Evolutionary conservation across 2,113 vertebrate genomes (phyloP).

Genomic region (Callithrix jacchus): DNA sequence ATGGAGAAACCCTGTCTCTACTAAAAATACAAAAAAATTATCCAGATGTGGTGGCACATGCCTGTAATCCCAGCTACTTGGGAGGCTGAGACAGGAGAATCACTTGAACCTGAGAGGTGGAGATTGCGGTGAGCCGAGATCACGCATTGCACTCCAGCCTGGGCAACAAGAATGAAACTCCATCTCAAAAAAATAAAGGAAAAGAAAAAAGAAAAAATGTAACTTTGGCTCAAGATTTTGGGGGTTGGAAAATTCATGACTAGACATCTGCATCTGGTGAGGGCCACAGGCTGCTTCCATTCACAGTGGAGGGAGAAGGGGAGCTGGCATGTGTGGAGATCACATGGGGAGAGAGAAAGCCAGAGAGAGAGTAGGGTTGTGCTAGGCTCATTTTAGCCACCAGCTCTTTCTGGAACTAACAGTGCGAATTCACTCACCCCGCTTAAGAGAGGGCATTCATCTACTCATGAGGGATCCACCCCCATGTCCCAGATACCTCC

Average conservation of each 20-base stretch:
- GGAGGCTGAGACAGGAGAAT: too few species aligned
- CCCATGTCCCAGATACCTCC: not conserved
- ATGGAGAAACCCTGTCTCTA: too few species aligned
- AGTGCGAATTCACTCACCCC: not conserved
- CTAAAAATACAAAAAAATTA: too few species aligned
- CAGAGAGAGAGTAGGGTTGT: not conserved
- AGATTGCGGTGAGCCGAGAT: too few species aligned
- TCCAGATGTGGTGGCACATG: too few species aligned
- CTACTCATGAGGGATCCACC: not conserved
- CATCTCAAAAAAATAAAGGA: too few species aligned
- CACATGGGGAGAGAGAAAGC: not conserved
- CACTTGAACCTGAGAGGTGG: too few species aligned
- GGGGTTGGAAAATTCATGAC: not conserved
- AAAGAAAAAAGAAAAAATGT: too few species aligned
- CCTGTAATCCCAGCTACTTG: too few species aligned
- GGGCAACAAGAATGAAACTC: too few species aligned
- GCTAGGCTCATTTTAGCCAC: not conserved
- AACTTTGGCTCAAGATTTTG: not conserved
- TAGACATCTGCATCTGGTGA: not conserved
- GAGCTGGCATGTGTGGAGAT: not conserved
- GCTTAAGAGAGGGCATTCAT: not conserved
- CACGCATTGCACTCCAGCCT: too few species aligned
- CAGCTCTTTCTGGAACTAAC: not conserved
- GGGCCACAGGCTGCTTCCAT: not conserved
- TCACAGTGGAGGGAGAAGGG: not conserved